phyloP scores from a whole-genome alignment of 2,888 invertebrate species.

The Drosophila rellima region DNA sequence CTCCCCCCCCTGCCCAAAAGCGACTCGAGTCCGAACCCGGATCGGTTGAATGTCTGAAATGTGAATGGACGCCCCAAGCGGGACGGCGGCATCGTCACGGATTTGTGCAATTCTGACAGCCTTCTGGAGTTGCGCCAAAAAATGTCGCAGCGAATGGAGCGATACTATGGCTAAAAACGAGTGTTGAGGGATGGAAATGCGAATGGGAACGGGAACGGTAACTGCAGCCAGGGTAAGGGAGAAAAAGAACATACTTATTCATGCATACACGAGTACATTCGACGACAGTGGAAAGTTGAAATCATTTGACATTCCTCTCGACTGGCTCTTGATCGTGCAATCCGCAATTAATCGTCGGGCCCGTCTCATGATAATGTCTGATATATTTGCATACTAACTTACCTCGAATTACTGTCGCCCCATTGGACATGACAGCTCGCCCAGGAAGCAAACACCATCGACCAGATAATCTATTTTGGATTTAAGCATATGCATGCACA shows the following conservation, averaged over 20 bases:
- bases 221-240: not conserved
- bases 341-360: conserved; percentile 44
- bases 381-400: conserved; percentile 19
- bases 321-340: conserved; percentile 17
- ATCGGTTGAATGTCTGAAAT: conserved; percentile 25
- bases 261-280: not conserved
- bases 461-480: conserved; percentile 22
- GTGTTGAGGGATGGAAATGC: not conserved
- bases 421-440: conserved; percentile 8
- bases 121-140: conserved; percentile 74
- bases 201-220: not conserved
- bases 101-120: conserved; percentile 73
- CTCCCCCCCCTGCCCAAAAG: not conserved
- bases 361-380: conserved; percentile 20
- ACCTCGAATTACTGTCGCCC: conserved; percentile 13
- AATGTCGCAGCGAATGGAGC: conserved; percentile 55
- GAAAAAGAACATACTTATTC: not conserved
- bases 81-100: conserved; percentile 53
- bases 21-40: conserved; percentile 6
- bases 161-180: not conserved
- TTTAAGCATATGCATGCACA: not conserved
- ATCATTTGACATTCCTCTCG: conserved; percentile 54
- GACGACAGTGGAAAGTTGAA: conserved; percentile 30
- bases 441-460: conserved; percentile 14
- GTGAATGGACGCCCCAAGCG: conserved; percentile 24